Evolutionary conservation across 2,888 invertebrate species (phyloP), one percentile per base, ranked within the genome.

Genomic region (Aspidiotus rigidus): DNA sequence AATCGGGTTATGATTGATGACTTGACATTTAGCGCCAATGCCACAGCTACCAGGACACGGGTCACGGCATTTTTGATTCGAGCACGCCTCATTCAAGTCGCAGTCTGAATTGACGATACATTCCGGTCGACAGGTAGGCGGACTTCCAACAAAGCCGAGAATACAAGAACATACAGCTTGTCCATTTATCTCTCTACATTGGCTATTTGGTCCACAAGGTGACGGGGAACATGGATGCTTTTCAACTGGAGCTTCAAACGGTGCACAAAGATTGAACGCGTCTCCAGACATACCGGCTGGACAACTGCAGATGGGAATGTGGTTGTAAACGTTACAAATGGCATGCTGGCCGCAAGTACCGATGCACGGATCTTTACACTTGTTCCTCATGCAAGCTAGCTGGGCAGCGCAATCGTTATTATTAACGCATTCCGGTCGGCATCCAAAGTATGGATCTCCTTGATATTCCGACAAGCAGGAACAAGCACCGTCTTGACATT

Each of bases 341-440:
- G 90, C 89, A 75, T 85, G 84, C 72, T 80, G 79, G 15, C 89
- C 90, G 77, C 91, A 91, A n/a, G 86, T 86, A 72, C 86, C 86
- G 11, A 83, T 81, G 75, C 90, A 90, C 54, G 88, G 87, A 78
- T 88, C 83, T n/a, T 81, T 77, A 75, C 88, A 88, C 76, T 84
- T 86, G 74, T 84, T 85, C 75, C 83, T 81, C 28, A 87, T 82
- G 77, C 89, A 90, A 62, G 89, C 84, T 76, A 82, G 85, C 76
- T 87, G 81, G 76, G 82, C 81, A 0, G 85, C 77, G 75, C 89
- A 90, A 75, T 90, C 89, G 6, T 83, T 83, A 76, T 87, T 89
- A 2, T 85, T 79, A 10, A 86, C 83, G 76, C 89, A 89, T 79
- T 89, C 89, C 0, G 89, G 89, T 71, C 87, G 82, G 74, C 88